These are phyloP conservation scores for Melanotaenia parkinsoni DNA, from an alignment of 2,797 vertebrate genomes.

Conservation along the genomic window DNA sequence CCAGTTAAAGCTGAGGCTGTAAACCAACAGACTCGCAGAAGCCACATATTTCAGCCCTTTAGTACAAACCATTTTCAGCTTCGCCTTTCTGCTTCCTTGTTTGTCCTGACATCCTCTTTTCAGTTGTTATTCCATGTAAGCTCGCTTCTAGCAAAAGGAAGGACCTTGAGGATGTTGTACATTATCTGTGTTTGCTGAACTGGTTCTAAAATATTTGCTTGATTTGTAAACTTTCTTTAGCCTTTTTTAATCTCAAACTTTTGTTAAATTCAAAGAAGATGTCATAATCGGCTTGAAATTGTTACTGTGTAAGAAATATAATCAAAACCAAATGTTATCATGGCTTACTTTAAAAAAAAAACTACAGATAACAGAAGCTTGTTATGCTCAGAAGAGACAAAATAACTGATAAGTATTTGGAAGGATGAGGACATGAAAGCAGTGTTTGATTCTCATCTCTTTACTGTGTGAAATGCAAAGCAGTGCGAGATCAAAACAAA, in stretches of 20 bases:
- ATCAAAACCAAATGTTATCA: constrained; percentile 21
- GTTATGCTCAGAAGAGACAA: constrained; percentile 37
- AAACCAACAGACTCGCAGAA: too few relatives aligned
- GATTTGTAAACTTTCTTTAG: background rate
- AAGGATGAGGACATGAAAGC: constrained; percentile 17
- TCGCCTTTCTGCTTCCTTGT: background rate
- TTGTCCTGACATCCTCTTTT: constrained; percentile 26
- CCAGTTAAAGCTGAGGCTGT: background rate
- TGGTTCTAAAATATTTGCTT: constrained; percentile 8
- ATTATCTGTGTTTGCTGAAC: constrained; percentile 4
- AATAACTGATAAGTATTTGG: constrained; percentile 42
- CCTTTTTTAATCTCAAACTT: constrained; percentile 17
- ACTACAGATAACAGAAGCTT: constrained; percentile 32
- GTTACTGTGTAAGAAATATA: constrained; percentile 22
- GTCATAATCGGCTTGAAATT: background rate
- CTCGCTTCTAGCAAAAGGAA: background rate
- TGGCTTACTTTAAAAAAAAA: constrained; percentile 19
- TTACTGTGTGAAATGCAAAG: constrained; percentile 34
- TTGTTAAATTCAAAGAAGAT: background rate
- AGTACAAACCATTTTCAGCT: background rate
- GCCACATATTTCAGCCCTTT: background rate
- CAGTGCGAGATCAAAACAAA: constrained; percentile 21
- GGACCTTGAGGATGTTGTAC: background rate
- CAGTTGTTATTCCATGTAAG: background rate
- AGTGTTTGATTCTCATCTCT: constrained; percentile 4